Conservation (phyloP, 1,140 invertebrate genomes). For the Drosophila yakuba region DNA sequence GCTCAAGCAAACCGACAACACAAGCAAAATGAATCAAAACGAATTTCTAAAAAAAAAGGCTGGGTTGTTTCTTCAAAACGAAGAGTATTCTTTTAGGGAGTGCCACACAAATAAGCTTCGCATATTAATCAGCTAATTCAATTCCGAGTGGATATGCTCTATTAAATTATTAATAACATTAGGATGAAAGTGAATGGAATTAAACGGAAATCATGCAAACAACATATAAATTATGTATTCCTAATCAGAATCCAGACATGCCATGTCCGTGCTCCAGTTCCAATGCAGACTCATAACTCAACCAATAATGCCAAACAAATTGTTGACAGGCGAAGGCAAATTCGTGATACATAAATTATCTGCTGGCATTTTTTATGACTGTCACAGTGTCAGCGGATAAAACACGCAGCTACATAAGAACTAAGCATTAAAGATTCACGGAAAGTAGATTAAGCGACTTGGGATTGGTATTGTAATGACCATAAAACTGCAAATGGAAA, state of each 20-base stretch:
- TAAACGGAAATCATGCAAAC: conserved; percentile 58
- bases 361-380: conserved; percentile 62
- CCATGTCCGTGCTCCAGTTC: conserved; percentile 20
- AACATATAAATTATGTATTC: conserved; percentile 72
- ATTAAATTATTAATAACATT: conserved; percentile 23
- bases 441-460: conserved; percentile 19
- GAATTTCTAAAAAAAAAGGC: conserved; percentile 16
- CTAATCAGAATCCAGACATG: conserved; percentile 61
- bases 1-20: not conserved
- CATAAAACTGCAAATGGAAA: conserved; percentile 29
- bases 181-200: conserved; percentile 32
- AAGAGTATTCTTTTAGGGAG: not conserved
- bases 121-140: conserved; percentile 38
- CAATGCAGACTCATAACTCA: conserved; percentile 37
- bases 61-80: not conserved
- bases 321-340: conserved; percentile 50
- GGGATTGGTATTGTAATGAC: conserved; percentile 29
- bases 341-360: conserved; percentile 63
- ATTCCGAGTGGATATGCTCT: not conserved
- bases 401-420: conserved; percentile 29
- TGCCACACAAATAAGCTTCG: not conserved
- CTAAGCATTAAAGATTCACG: conserved; percentile 72
- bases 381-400: conserved; percentile 57
- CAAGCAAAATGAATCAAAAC: conserved; percentile 1
- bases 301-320: conserved; percentile 51